Evolutionary conservation across 1,140 invertebrate species (phyloP).

Genomic region (Ceratitis capitata): DNA sequence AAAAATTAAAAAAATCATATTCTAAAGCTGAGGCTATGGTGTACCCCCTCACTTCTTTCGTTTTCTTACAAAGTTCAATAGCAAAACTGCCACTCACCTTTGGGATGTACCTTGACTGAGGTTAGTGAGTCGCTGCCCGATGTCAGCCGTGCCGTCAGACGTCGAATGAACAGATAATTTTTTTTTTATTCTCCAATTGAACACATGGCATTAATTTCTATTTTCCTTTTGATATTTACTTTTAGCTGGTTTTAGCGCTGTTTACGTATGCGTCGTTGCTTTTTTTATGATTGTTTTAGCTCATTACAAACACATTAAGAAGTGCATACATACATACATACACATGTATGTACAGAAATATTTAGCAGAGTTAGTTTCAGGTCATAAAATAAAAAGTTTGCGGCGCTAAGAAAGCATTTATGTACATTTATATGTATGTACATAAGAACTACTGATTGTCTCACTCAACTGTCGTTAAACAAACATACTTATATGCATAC

Average conservation of each 20-base stretch:
- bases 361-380: too few species aligned
- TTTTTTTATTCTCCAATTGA: conserved; percentile 7
- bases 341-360: too few species aligned
- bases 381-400: not conserved
- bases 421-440: too few species aligned
- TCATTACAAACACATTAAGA: conserved; percentile 31
- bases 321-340: not conserved
- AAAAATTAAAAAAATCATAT: too few species aligned
- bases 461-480: too few species aligned
- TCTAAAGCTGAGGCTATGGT: too few species aligned
- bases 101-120: not conserved
- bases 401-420: too few species aligned
- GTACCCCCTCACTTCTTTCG: too few species aligned
- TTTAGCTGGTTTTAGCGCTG: not conserved
- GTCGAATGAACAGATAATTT: not conserved
- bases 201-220: conserved; percentile 20
- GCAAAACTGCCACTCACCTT: not conserved
- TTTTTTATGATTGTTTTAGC: not conserved
- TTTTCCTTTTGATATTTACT: not conserved
- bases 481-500: not conserved
- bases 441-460: too few species aligned
- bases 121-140: too few species aligned
- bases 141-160: too few species aligned
- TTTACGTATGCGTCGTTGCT: not conserved
- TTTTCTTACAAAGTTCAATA: too few species aligned